Conservation (phyloP, 2,888 invertebrate species). For the Pristionchus japonicus region DNA sequence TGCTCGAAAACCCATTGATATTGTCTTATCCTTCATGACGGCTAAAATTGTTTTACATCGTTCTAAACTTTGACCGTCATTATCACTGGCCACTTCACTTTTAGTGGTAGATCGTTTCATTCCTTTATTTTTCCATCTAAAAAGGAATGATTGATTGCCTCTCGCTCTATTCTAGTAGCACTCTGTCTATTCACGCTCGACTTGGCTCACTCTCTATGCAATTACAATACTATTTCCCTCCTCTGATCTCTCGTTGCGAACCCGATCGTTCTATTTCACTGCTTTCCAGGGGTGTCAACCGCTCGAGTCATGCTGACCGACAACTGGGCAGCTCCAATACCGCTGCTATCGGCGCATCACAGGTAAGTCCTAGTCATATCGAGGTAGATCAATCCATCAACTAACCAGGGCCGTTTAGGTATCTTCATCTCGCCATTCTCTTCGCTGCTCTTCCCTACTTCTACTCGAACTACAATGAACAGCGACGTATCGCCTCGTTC, state of each 20-base stretch:
- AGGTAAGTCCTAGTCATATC: not conserved
- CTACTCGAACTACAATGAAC: conserved; percentile 66
- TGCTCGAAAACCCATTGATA: no score
- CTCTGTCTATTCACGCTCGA: not conserved
- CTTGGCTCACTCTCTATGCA: not conserved
- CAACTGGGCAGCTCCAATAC: conserved; percentile 29
- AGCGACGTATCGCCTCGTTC: conserved; percentile 66
- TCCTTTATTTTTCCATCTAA: not conserved
- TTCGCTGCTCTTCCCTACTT: conserved; percentile 60
- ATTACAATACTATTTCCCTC: not conserved
- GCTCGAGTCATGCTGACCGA: not conserved
- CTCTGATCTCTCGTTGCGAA: not conserved
- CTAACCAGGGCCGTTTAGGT: not conserved
- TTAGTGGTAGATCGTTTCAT: no score
- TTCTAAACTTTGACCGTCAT: no score
- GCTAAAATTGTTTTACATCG: no score
- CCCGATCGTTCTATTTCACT: not conserved
- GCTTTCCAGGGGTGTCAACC: not conserved
- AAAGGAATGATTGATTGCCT: not conserved
- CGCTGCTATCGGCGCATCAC: conserved; percentile 18
- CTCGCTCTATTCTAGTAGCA: not conserved
- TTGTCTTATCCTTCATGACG: no score
- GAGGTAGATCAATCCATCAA: not conserved
- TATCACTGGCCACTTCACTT: no score
- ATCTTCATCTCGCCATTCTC: conserved; percentile 60